These are phyloP conservation scores for Panthera leo DNA, from an alignment of 2,113 vertebrate genomes.

Conservation along the genomic window DNA sequence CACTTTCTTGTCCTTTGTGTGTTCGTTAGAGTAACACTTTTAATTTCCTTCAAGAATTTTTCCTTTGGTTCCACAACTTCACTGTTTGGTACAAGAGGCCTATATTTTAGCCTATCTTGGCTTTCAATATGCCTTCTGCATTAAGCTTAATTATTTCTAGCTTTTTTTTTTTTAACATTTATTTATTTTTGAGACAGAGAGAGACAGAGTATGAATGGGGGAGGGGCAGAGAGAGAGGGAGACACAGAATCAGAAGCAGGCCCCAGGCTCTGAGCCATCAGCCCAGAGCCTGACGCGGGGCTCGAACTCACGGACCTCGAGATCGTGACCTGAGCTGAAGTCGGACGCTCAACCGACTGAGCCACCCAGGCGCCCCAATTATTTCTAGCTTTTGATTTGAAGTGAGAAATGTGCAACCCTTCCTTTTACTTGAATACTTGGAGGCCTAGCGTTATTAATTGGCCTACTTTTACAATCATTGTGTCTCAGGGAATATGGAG, in stretches of 20 bases:
- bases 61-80: neutral
- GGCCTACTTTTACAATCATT: neutral
- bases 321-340: too few species aligned
- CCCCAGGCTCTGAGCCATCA: too few species aligned
- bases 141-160: neutral
- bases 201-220: too few species aligned
- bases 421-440: neutral
- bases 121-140: neutral
- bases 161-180: neutral
- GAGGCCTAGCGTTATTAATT: neutral
- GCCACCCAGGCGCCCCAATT: neutral
- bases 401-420: neutral
- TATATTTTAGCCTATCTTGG: neutral
- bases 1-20: neutral
- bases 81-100: neutral
- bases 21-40: neutral
- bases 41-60: neutral
- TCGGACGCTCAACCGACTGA: too few species aligned
- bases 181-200: too few species aligned
- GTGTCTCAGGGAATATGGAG: neutral
- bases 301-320: too few species aligned
- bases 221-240: too few species aligned
- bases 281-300: too few species aligned
- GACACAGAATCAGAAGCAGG: too few species aligned
- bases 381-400: neutral